Evolutionary conservation across 2,888 invertebrate genomes (phyloP).

Genomic region (Plusia festucae): DNA sequence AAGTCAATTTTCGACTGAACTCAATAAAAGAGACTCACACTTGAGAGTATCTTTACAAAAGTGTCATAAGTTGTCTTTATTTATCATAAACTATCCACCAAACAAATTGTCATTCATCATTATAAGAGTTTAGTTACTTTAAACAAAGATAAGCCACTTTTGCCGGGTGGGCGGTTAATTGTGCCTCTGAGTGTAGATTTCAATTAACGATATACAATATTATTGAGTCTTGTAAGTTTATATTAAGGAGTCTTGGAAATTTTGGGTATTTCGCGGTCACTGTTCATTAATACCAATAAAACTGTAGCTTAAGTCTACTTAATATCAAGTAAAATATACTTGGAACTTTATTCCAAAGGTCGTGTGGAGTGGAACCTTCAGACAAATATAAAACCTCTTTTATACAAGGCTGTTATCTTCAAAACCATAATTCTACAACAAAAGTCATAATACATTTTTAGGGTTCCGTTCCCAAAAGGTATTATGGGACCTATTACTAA

Average conservation of each 20-base stretch:
- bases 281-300: slow-evolving; percentile 5
- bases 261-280: neutral
- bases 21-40: too few relatives aligned
- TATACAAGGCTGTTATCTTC: slow-evolving; percentile 11
- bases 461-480: too few relatives aligned
- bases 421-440: slow-evolving; percentile 7
- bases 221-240: neutral
- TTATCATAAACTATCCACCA: too few relatives aligned
- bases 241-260: neutral
- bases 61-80: too few relatives aligned
- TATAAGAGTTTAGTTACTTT: too few relatives aligned
- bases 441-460: slow-evolving; percentile 6
- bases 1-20: too few relatives aligned
- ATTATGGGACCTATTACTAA: too few relatives aligned
- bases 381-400: slow-evolving; percentile 13
- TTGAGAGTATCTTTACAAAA: too few relatives aligned
- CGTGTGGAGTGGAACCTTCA: neutral
- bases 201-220: neutral
- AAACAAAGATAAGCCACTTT: too few relatives aligned
- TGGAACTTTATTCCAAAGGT: slow-evolving; percentile 1
- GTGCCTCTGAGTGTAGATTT: too few relatives aligned
- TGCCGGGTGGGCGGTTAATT: too few relatives aligned
- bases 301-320: slow-evolving; percentile 3
- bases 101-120: too few relatives aligned
- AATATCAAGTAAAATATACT: slow-evolving; percentile 7